These are phyloP conservation scores for Crocallis elinguaria DNA, from an alignment of 2,888 invertebrate species.

Conservation along the genomic window DNA sequence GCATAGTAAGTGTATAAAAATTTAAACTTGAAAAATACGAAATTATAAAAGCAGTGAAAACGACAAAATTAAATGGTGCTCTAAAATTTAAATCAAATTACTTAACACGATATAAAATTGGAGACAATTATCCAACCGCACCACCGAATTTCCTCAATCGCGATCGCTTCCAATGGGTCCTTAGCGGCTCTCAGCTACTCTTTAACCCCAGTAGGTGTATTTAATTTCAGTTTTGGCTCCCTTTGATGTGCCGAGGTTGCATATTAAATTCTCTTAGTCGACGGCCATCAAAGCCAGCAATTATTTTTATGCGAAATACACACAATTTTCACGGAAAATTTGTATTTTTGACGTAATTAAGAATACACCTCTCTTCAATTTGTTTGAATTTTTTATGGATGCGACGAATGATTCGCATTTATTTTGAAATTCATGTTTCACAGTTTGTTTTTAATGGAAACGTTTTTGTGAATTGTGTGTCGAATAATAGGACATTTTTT, in stretches of 20 bases:
- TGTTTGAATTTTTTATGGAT: background rate
- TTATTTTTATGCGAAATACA: slow-evolving; percentile 54
- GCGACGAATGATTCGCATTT: background rate
- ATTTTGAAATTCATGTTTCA: background rate
- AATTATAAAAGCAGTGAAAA: too few species aligned
- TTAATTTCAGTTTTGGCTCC: slow-evolving; percentile 66
- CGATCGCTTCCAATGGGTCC: background rate
- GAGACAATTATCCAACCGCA: too few species aligned
- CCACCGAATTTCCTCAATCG: background rate
- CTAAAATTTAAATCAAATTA: too few species aligned
- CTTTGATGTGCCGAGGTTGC: slow-evolving; percentile 69
- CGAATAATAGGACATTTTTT: too few species aligned
- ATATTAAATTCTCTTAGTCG: slow-evolving; percentile 72
- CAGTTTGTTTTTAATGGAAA: too few species aligned
- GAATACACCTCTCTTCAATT: slow-evolving; percentile 16
- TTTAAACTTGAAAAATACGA: too few species aligned
- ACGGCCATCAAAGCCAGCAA: slow-evolving; percentile 66
- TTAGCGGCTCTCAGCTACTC: slow-evolving; percentile 34
- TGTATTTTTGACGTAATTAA: slow-evolving; percentile 39
- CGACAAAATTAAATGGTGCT: too few species aligned
- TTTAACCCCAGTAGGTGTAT: slow-evolving; percentile 42
- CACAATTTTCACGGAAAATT: slow-evolving; percentile 47
- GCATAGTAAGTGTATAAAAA: too few species aligned
- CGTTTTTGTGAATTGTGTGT: too few species aligned
- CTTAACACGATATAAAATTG: too few species aligned